phyloP scores from a whole-genome alignment of 2,113 vertebrate genomes.

The Regulus satrapa region DNA sequence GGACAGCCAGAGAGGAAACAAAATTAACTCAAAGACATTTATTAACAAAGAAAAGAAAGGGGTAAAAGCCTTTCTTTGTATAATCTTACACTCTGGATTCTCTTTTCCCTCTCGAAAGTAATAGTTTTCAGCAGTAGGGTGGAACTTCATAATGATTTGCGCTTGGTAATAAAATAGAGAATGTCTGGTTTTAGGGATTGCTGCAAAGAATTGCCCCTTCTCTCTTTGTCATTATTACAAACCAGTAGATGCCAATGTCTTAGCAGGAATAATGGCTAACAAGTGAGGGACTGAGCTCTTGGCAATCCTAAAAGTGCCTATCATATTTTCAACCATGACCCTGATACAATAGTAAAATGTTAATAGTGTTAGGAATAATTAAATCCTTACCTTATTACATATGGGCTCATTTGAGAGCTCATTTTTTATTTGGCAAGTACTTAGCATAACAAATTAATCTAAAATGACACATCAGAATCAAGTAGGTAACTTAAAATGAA shows the following conservation, averaged over 20 bases:
- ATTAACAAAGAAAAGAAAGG: background rate
- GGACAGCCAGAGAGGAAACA: background rate
- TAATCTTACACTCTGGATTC: background rate
- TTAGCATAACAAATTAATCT: conserved; percentile 54
- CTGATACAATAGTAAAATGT: conserved; percentile 19
- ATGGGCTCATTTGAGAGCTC: conserved; percentile 9
- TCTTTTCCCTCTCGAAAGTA: background rate
- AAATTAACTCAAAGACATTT: background rate
- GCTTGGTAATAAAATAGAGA: background rate
- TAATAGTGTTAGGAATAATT: conserved; percentile 36
- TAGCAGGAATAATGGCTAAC: background rate
- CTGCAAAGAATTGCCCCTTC: background rate
- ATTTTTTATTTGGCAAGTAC: conserved; percentile 51
- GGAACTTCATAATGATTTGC: background rate
- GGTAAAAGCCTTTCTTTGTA: accelerated
- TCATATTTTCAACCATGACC: background rate
- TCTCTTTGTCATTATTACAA: background rate
- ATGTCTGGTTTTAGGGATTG: background rate
- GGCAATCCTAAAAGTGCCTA: background rate
- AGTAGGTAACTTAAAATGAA: conserved; percentile 11
- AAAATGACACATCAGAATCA: conserved; percentile 7
- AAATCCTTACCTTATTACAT: conserved; percentile 29
- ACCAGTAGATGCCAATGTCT: background rate
- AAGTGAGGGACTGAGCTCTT: background rate
- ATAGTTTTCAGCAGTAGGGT: background rate